Base-by-base conservation (phyloP, 2,113 vertebrate genomes). In the Gracilinanus agilis region DNA sequence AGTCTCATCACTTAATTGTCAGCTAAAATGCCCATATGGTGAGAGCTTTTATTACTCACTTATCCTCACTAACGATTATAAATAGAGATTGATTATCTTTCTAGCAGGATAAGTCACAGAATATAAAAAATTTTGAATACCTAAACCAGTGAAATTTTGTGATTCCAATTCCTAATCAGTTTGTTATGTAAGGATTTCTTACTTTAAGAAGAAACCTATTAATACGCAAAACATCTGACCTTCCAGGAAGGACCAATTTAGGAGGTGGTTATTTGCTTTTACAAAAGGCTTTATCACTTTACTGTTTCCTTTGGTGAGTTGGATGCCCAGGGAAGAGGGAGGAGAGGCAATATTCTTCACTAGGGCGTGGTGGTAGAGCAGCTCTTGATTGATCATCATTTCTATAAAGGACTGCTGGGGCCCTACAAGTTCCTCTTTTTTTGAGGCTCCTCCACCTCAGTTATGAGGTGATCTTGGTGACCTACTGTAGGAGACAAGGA, bases 371-470 rank as follows among this genome's bases (percentile, higher is more conserved):
- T 44, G 40, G 88, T 34, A 83, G 67, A 19, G 16, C 34, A 40
- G 19, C 19, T 21, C n/a, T 6, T 40, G n/a, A 88, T 23, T 92
- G 89, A 58, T 61, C 21, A 92, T 75, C 89, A 83, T 93, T 91
- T 91, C 88, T 53, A 56, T 55, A 90, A 92, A 40, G 54, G 16
- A 55, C 23, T 40, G 13, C 25, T 56, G 54, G 25, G 44, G 0
- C 0, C 4, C 88, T 24, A 53, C 75, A 90, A 93, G 88, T 96
- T 91, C 90, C 91, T 58, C 56, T 53, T 96, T 92, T 92, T 93
- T 89, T 88, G 88, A 94, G 90, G 40, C n/a, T 93, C 29, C 67
- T 95, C 92, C 8, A 58, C 90, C 49, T 90, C 24, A 24, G 88
- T 21, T 91, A 56, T 92, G 55, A 95, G 55, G 54, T 54, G 89